These are phyloP conservation scores for Phalacrocorax pelagicus DNA, from an alignment of 2,113 vertebrate species.

Conservation along the genomic window DNA sequence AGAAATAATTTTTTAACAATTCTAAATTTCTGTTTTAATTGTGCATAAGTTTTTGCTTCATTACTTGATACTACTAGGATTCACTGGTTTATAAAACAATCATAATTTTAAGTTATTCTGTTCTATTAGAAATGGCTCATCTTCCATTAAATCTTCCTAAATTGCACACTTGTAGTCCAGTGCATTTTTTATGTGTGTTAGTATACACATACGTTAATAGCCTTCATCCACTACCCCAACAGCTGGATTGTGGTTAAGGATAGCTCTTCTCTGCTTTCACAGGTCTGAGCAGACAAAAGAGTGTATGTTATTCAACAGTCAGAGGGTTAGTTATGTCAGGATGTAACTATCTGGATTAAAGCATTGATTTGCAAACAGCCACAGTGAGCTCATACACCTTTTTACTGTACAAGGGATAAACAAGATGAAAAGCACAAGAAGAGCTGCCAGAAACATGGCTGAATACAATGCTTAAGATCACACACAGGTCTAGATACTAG, in stretches of 20 bases:
- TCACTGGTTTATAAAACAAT: not conserved
- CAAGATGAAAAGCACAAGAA: not conserved
- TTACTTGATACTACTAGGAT: not conserved
- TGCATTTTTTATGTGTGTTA: not conserved
- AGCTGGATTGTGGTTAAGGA: not conserved
- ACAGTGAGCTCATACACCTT: not conserved
- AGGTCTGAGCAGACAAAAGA: not conserved
- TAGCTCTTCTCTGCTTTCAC: not conserved
- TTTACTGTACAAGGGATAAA: not conserved
- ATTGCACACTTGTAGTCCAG: not conserved
- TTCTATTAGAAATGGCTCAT: not conserved
- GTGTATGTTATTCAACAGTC: not conserved
- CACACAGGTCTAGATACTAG: fast-evolving
- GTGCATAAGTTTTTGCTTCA: not conserved
- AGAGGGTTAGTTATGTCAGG: not conserved
- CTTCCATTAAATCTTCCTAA: not conserved
- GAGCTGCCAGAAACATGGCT: not conserved
- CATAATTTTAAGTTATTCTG: not conserved
- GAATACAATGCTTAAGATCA: not conserved
- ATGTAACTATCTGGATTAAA: not conserved
- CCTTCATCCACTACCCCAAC: not conserved
- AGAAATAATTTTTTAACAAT: not conserved
- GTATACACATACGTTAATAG: not conserved
- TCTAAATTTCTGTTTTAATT: not conserved
- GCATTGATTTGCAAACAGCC: not conserved